These are phyloP conservation scores for Mionectes olivaceus DNA, from an alignment of 2,797 vertebrate genomes.

Conservation along the genomic window DNA sequence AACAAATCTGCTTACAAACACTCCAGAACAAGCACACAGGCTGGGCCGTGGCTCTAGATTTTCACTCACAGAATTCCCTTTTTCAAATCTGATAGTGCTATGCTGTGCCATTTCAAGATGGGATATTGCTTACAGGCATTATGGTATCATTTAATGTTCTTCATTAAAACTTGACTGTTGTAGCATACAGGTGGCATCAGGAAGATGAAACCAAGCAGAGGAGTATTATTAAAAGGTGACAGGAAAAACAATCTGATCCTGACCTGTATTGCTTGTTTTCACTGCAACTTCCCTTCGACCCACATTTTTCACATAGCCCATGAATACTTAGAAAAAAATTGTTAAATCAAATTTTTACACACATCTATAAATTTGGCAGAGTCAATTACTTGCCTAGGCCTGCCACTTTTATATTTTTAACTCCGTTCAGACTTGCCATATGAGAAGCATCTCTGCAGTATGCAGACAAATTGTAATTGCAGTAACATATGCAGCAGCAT, in stretches of 20 bases:
- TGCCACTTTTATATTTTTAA: conserved; percentile 20
- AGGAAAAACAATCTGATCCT: background rate
- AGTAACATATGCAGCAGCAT: conserved; percentile 8
- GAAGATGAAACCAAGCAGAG: conserved; percentile 2
- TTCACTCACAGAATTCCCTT: background rate
- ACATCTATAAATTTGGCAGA: conserved; percentile 1
- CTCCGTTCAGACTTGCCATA: background rate
- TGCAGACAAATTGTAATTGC: conserved; percentile 15
- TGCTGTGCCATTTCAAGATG: background rate
- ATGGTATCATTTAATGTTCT: background rate
- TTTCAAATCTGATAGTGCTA: background rate
- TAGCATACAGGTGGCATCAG: background rate
- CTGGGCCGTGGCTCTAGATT: background rate
- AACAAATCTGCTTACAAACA: background rate
- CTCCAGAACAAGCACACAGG: background rate
- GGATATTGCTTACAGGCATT: background rate
- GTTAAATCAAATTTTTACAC: conserved; percentile 6
- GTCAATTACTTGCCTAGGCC: conserved; percentile 1
- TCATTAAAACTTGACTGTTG: background rate
- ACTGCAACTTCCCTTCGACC: background rate
- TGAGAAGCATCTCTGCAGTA: conserved; percentile 15
- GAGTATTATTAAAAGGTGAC: background rate
- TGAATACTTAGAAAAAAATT: background rate
- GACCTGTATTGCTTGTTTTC: background rate
- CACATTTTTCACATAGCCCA: background rate